Evolutionary conservation across 2,888 invertebrate genomes (phyloP).

Genomic region (Drosophila aldrichi): DNA sequence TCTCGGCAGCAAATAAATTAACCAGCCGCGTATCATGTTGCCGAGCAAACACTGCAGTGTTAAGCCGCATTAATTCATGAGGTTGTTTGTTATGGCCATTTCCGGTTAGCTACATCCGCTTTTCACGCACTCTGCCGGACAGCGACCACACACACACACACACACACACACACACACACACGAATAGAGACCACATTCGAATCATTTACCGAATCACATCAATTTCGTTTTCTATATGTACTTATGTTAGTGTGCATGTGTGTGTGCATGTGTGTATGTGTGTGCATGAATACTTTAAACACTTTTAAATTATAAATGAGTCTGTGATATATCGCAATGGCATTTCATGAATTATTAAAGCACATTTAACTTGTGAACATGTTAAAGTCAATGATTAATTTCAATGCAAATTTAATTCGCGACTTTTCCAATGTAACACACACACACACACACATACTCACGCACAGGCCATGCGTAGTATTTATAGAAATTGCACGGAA

Average conservation of each 20-base stretch:
- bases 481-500: background rate
- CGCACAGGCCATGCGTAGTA: background rate
- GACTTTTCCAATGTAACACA: background rate
- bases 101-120: constrained; percentile 73
- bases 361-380: constrained; percentile 16
- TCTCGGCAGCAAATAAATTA: constrained; percentile 48
- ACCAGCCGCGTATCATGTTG: constrained; percentile 43
- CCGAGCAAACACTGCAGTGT: constrained; percentile 10
- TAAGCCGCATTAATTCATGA: constrained; percentile 72
- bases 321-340: constrained; percentile 22
- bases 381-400: constrained; percentile 38
- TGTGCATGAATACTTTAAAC: constrained; percentile 17
- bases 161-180: background rate
- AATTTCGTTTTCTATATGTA: constrained; percentile 8
- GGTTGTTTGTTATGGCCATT: constrained; percentile 69
- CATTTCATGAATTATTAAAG: constrained; percentile 46
- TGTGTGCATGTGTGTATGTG: background rate
- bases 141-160: constrained; percentile 15
- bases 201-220: constrained; percentile 37
- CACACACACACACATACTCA: background rate
- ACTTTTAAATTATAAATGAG: constrained; percentile 32
- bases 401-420: constrained; percentile 53
- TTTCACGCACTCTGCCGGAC: constrained; percentile 56
- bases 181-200: constrained; percentile 25
- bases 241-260: background rate